A percentile compares a stretch with the other conserved stretches of the same genome.
These are phyloP conservation scores for Drosophila pectinifera DNA, from an alignment of 1,140 invertebrate species.

Conservation along the genomic window DNA sequence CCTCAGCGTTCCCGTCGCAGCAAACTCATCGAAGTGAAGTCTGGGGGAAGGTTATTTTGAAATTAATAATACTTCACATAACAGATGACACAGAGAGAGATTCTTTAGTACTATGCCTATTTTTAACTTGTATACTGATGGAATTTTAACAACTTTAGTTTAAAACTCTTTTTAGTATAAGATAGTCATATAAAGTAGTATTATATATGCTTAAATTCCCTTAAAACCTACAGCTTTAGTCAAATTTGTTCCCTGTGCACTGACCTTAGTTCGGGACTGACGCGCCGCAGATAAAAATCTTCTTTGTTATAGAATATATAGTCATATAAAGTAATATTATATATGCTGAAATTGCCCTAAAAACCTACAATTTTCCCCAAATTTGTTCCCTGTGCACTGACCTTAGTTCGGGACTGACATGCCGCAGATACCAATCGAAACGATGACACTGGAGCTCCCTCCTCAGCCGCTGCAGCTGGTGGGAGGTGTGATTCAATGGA, in stretches of 20 bases:
- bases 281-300: constrained; percentile 87
- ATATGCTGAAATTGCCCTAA: not conserved
- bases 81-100: constrained; percentile 15
- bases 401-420: constrained; percentile 87
- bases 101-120: not conserved
- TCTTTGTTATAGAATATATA: no score
- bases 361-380: not conserved
- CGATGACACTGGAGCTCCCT: constrained; percentile 91
- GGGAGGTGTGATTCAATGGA: constrained; percentile 47
- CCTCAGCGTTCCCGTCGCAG: constrained; percentile 58
- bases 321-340: not conserved
- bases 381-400: constrained; percentile 44
- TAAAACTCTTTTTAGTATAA: no score
- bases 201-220: no score
- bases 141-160: not conserved
- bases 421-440: constrained; percentile 98
- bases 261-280: constrained; percentile 86
- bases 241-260: constrained; percentile 21
- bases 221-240: not conserved
- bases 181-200: not conserved
- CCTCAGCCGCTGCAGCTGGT: constrained; percentile 86
- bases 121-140: no score
- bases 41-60: constrained; percentile 26
- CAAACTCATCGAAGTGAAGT: constrained; percentile 52
- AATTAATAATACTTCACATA: constrained; percentile 23